These are phyloP conservation scores for Sus cebifrons DNA, from an alignment of 2,797 vertebrate species.

Conservation along the genomic window DNA sequence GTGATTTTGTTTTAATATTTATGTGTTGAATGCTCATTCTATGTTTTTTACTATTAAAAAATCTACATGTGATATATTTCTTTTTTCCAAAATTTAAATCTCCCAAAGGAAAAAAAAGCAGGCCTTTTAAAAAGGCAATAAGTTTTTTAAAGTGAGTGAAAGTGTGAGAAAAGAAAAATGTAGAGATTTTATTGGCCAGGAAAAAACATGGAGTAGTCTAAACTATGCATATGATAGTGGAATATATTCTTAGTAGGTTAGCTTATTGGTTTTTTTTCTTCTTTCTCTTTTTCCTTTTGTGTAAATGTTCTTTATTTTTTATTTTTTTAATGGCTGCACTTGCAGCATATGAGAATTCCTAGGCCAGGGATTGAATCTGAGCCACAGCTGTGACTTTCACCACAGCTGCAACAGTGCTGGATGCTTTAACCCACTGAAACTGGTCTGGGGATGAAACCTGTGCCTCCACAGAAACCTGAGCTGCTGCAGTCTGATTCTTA, in stretches of 20 bases:
- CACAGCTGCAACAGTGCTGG: too few species aligned
- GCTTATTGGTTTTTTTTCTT: neutral
- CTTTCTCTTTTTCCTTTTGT: neutral
- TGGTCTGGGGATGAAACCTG: too few species aligned
- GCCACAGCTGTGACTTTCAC: too few species aligned
- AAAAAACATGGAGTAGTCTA: neutral
- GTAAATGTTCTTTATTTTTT: neutral
- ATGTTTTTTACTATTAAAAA: neutral
- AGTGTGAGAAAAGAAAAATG: neutral
- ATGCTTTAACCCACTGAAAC: too few species aligned
- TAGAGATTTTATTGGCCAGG: neutral
- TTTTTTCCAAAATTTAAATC: neutral
- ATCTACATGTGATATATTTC: neutral
- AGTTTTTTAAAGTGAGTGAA: slow-evolving; percentile 32
- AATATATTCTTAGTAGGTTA: neutral
- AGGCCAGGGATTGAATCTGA: too few species aligned
- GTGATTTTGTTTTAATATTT: slow-evolving; percentile 25
- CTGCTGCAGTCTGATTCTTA: too few species aligned
- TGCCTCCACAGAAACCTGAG: too few species aligned
- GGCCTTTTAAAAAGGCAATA: neutral
- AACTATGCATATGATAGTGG: neutral
- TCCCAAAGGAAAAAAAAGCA: neutral
- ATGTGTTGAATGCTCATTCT: neutral
- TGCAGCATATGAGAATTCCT: too few species aligned
- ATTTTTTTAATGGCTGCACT: too few species aligned